Percentiles rank a stretch among this genome's conserved stretches.
These are phyloP conservation scores for Actenoides hombroni DNA, from an alignment of 2,113 vertebrate species.

Conservation along the genomic window DNA sequence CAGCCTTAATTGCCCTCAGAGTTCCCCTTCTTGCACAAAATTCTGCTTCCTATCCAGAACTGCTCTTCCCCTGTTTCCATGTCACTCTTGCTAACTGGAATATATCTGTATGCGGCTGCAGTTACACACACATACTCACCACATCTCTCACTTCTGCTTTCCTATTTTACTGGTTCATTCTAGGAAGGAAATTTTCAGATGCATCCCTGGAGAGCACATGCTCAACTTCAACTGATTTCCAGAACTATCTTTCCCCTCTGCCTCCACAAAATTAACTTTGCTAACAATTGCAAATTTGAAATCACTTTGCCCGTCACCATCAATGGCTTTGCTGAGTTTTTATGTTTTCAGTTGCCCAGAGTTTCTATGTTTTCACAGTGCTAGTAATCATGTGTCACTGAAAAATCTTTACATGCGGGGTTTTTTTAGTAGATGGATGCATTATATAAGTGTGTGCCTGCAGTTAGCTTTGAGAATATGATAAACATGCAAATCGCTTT, in stretches of 20 bases:
- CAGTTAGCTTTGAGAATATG: background rate
- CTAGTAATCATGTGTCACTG: background rate
- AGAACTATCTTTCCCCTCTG: background rate
- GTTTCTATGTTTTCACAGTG: background rate
- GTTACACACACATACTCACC: background rate
- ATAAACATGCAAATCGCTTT: background rate
- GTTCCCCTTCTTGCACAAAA: background rate
- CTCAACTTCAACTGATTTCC: background rate
- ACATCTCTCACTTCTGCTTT: background rate
- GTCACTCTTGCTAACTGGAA: background rate
- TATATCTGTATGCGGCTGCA: background rate
- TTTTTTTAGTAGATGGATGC: background rate
- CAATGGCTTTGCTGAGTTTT: background rate
- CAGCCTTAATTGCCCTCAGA: background rate
- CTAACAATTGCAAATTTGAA: background rate
- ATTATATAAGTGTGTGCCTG: background rate
- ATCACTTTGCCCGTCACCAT: background rate
- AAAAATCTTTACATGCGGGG: fast-evolving
- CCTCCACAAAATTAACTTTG: background rate
- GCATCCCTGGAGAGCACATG: background rate
- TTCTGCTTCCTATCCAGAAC: background rate
- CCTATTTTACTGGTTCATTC: background rate
- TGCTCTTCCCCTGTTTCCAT: background rate
- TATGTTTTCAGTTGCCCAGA: background rate
- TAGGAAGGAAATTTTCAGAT: background rate